Base-by-base conservation (phyloP, 2,113 vertebrate species). In the Petrocephalus zakoni region DNA sequence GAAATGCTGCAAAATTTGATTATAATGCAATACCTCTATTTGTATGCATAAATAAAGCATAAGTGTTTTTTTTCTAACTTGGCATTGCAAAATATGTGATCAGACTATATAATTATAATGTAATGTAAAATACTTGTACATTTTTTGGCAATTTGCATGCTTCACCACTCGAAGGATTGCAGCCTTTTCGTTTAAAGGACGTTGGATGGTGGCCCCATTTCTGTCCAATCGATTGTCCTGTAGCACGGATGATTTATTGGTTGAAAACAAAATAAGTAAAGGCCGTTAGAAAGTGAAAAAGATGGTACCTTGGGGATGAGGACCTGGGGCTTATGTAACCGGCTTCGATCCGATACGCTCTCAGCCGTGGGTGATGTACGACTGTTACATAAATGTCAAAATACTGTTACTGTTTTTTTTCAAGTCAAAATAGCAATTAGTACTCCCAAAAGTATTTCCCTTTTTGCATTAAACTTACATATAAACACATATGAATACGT, bases 271-370 rank as follows among this genome's bases (percentile, higher is more conserved):
- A 52, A 37, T 21, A 11, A 2, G 52, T 52, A 56, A 82, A 88
- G 37, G 37, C 84, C 42, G 5, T 53, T 37, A 58, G 7, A 47
- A 88, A 58, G 53, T 81, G 19, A 22, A 25, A 42, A 58, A 83
- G 22, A 58, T 49, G 53, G 78, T 88, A 53, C 42, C 22, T n/a
- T 19, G 9, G 46, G 46, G n/a, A 53, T 87, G 46, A 53, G 9
- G 87, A 53, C 21, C 42, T 49, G 5, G 25, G 47, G 29, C 72
- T 88, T 88, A 88, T 84, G 88, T 88, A 88, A 88, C 55, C 37
- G 53, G 75, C 75, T 46, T 82, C 42, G 37, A 83, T 83, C 46
- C 81, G 22, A 22, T 83, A 47, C 81, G 46, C 15, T 49, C 29
- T 75, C 87, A 52, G n/a, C 61, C 46, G 37, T 83, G 46, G 46